Conservation (phyloP, 2,113 vertebrate species). For the Platanista minor region DNA sequence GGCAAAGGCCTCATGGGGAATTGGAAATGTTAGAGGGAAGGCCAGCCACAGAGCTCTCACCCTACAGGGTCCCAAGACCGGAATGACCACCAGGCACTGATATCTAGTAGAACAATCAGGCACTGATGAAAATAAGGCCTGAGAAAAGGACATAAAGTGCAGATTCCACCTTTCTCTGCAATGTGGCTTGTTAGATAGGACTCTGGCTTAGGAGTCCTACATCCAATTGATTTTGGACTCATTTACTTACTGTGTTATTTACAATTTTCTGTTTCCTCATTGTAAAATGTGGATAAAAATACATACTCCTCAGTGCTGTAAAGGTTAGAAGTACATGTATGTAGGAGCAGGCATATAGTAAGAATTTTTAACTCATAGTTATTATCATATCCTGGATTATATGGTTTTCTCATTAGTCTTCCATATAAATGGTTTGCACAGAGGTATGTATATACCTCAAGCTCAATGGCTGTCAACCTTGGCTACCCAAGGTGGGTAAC, state of each 20-base stretch:
- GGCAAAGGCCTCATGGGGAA: neutral
- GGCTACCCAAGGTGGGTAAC: neutral
- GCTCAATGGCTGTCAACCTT: neutral
- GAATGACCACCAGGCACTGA: neutral
- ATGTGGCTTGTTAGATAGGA: neutral
- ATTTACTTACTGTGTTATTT: neutral
- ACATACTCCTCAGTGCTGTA: neutral
- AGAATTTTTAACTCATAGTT: neutral
- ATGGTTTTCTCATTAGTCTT: neutral
- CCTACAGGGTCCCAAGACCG: neutral
- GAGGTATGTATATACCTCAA: neutral
- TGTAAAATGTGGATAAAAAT: neutral
- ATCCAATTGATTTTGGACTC: neutral
- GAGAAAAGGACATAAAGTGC: neutral
- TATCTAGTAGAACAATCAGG: too few species aligned
- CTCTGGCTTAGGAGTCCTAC: neutral
- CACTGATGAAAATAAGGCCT: neutral
- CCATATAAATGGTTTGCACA: neutral
- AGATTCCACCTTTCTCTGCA: neutral
- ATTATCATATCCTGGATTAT: neutral
- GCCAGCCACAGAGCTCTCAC: neutral
- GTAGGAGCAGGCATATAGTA: neutral
- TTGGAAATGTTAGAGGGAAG: neutral
- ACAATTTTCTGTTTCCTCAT: neutral
- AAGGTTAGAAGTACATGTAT: neutral